Base-by-base conservation (phyloP, 2,888 invertebrate species). In the Synergus japonicus region DNA sequence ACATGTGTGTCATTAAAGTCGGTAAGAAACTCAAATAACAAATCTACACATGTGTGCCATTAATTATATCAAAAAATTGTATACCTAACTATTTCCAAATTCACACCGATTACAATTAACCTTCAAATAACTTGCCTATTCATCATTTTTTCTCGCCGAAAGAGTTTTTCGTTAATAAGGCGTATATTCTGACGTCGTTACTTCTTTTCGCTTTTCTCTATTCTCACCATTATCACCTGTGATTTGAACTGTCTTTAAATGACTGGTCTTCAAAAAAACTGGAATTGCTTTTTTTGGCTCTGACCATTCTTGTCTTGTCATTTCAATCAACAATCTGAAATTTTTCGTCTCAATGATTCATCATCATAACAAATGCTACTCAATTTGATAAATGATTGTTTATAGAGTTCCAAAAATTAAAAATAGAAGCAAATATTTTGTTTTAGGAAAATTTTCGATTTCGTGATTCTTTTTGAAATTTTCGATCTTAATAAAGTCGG, bases 1-100 rank as follows among this genome's bases (percentile, higher is more conserved):
- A 90, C 89, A 89, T 41, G 49, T 91, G 89, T 88, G 87, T 90
- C 88, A 89, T 87, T 89, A 87, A 37, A 88, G 86, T 87, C 82
- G 89, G 88, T 89, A 88, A 89, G 88, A 79, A 76, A 37, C 37
- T 37, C 37, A 37, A 37, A 37, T 37, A 49, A 78, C 67, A 78
- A 78, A 76, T 79, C 60, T 15, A n/a, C 37, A 64, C 22, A 13
- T 64, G 15, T 78, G 43, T 69, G 8, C 15, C 29, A 15, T 77
- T 58, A 46, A 43, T 76, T 44, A 22, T 13, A 49, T 46, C n/a
- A 4, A n/a, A 37, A 54, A 54, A 37, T n/a, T n/a, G 7, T 9
- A 29, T 29, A 37, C 8, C 54, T 29, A 37, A 3, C 54, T 37
- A 37, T 37, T 29, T 54, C n/a, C 15, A 54, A 54, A 37, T 29